phyloP scores from a whole-genome alignment of 2,797 vertebrate species.

The Hydrophis major region DNA sequence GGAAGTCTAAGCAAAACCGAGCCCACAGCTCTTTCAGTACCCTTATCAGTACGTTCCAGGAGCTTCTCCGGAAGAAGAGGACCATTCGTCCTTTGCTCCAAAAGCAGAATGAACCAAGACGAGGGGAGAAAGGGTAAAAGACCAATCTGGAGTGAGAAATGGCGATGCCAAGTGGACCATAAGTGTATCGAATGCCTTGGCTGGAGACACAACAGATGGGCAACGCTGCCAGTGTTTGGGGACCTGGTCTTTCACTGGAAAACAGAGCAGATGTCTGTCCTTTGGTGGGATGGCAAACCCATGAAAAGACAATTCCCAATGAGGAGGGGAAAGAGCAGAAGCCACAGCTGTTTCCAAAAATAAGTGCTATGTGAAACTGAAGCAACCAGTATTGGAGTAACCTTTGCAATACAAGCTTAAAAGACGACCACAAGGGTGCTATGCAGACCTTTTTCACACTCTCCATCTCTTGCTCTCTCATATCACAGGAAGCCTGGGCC shows the following conservation, averaged over 20 bases:
- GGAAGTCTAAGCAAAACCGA: background rate
- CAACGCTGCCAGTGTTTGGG: slow-evolving; percentile 36
- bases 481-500: slow-evolving; percentile 45
- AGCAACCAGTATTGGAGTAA: background rate
- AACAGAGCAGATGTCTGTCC: slow-evolving; percentile 39
- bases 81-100: slow-evolving; percentile 61
- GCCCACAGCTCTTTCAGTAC: background rate
- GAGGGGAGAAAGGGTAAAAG: slow-evolving; percentile 27
- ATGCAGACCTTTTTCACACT: slow-evolving; percentile 20
- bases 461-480: slow-evolving; percentile 13
- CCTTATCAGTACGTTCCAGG: background rate
- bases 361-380: background rate
- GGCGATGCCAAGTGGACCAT: slow-evolving; percentile 41
- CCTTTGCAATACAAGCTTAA: slow-evolving; percentile 38
- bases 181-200: slow-evolving; percentile 49
- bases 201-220: slow-evolving; percentile 41
- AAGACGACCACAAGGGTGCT: slow-evolving; percentile 44
- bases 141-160: background rate
- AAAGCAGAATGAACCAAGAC: slow-evolving; percentile 57
- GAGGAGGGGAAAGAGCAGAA: background rate
- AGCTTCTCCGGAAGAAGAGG: background rate
- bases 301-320: slow-evolving; percentile 17
- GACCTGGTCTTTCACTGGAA: slow-evolving; percentile 43
- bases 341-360: slow-evolving; percentile 26
- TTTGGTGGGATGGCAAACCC: slow-evolving; percentile 30